Conservation (phyloP, 2,888 invertebrate species). For the Diarsia rubi region DNA sequence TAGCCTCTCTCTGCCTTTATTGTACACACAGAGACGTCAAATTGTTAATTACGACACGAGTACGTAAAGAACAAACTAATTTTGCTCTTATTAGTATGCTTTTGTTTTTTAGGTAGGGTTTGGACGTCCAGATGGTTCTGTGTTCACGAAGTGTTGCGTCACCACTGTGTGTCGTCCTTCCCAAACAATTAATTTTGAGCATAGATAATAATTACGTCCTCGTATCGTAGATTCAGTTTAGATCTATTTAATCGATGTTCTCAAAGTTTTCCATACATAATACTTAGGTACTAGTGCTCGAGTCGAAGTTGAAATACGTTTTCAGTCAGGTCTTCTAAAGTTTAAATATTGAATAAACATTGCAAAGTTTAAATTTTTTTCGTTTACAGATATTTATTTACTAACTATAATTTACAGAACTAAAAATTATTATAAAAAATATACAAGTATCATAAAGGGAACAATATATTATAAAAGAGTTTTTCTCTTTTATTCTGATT, state of each 20-base stretch:
- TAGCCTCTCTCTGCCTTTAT: slow-evolving; percentile 50
- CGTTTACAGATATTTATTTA: no score
- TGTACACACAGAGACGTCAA: slow-evolving; percentile 52
- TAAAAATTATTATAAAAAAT: no score
- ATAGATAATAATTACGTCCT: neutral
- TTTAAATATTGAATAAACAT: neutral
- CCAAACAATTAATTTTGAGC: neutral
- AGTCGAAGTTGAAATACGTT: neutral
- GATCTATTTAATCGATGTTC: slow-evolving; percentile 8
- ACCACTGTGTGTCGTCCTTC: neutral
- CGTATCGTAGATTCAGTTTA: neutral
- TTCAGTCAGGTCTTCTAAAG: neutral
- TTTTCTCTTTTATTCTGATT: neutral
- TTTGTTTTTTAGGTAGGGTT: slow-evolving; percentile 25
- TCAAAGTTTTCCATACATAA: neutral
- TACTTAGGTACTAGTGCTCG: no score
- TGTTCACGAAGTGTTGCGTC: slow-evolving; percentile 12
- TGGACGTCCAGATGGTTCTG: slow-evolving; percentile 5
- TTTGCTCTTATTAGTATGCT: slow-evolving; percentile 33
- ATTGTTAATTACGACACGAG: slow-evolving; percentile 56
- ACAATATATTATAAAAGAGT: neutral
- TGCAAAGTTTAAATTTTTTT: neutral
- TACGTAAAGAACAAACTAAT: slow-evolving; percentile 45
- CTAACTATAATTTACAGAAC: no score
- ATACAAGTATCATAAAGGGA: no score